Percentiles rank a stretch among this genome's conserved stretches.
Conservation (phyloP, 1,140 invertebrate genomes). For the Grapholita molesta region DNA sequence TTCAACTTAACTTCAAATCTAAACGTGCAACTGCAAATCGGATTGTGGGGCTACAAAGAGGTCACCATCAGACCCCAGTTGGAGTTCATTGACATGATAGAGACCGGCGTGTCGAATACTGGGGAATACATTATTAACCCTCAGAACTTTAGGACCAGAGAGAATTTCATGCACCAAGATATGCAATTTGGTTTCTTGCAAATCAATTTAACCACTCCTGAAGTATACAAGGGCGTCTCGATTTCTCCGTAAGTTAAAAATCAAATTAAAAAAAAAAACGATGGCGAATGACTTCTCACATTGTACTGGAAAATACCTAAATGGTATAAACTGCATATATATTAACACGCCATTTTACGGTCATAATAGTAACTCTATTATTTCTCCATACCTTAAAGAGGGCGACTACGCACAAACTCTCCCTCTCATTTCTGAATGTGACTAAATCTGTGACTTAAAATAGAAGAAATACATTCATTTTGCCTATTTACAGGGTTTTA, state of each 20-base stretch:
- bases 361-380: too few species aligned
- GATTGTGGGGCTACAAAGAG: slow-evolving; percentile 92
- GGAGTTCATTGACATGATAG: slow-evolving; percentile 80
- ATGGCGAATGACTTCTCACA: too few species aligned
- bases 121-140: slow-evolving; percentile 85
- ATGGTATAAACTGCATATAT: too few species aligned
- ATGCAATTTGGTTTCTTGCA: slow-evolving; percentile 94
- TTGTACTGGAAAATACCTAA: too few species aligned
- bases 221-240: slow-evolving; percentile 82
- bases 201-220: slow-evolving; percentile 91
- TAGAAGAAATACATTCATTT: too few species aligned
- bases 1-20: slow-evolving; percentile 91
- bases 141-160: slow-evolving; percentile 82
- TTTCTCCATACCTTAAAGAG: too few species aligned
- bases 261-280: too few species aligned
- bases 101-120: slow-evolving; percentile 81
- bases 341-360: too few species aligned
- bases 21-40: slow-evolving; percentile 87
- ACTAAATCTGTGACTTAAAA: too few species aligned
- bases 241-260: slow-evolving; percentile 87
- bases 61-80: slow-evolving; percentile 86
- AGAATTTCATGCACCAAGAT: slow-evolving; percentile 84
- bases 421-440: too few species aligned
- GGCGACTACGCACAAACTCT: too few species aligned
- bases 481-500: slow-evolving; percentile 81